phyloP scores from a whole-genome alignment of 2,113 vertebrate genomes.

The Clarias macrocephalus region DNA sequence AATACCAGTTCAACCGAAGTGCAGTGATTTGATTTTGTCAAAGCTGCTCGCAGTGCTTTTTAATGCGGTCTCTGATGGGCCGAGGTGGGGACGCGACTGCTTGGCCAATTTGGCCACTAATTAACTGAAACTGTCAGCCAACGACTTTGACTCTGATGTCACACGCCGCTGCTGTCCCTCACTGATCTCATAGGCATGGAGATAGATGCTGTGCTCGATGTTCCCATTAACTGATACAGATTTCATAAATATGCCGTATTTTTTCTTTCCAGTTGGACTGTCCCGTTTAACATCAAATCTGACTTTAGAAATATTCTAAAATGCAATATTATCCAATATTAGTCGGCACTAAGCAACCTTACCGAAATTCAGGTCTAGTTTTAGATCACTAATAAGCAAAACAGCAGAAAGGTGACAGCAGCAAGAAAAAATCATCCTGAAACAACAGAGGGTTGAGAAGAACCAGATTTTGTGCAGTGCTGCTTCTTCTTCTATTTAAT shows the following conservation, averaged over 20 bases:
- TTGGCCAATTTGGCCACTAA: slow-evolving; percentile 71
- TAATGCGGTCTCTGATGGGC: slow-evolving; percentile 62
- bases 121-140: slow-evolving; percentile 47
- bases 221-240: slow-evolving; percentile 47
- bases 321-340: not conserved
- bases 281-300: not conserved
- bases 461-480: not conserved
- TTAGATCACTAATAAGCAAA: slow-evolving; percentile 7
- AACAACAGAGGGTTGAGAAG: not conserved
- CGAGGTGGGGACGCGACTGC: slow-evolving; percentile 64
- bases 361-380: not conserved
- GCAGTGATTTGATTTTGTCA: slow-evolving; percentile 45
- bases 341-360: not conserved
- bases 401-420: not conserved
- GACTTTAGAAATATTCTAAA: not conserved
- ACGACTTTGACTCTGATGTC: slow-evolving; percentile 35
- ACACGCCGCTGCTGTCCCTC: slow-evolving; percentile 18
- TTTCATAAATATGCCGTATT: not conserved
- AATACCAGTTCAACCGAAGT: slow-evolving; percentile 63
- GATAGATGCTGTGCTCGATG: slow-evolving; percentile 57
- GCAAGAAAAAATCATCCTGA: not conserved
- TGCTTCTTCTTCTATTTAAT: not conserved
- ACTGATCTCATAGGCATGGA: slow-evolving; percentile 59
- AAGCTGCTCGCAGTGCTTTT: slow-evolving; percentile 30
- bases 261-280: not conserved